A percentile compares a stretch with the other conserved stretches of the same genome.
These are phyloP conservation scores for Drosophila nikananu DNA, from an alignment of 1,140 invertebrate species.

Conservation along the genomic window DNA sequence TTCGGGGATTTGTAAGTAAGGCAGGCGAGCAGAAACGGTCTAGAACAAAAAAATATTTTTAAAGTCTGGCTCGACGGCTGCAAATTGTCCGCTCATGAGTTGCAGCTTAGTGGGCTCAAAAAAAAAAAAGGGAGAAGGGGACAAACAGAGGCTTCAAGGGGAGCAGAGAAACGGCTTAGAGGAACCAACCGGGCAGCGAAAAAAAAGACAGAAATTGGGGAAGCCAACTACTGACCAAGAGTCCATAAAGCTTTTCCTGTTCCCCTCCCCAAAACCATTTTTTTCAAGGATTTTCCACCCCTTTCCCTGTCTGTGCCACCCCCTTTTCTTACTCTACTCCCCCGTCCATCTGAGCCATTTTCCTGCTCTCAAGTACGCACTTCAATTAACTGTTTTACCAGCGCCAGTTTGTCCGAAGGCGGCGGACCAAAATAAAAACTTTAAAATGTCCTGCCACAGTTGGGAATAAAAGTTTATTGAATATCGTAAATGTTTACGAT, in stretches of 20 bases:
- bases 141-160: background rate
- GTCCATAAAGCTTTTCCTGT: constrained; percentile 43
- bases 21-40: constrained; percentile 24
- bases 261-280: background rate
- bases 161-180: constrained; percentile 18
- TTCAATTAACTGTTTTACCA: constrained; percentile 58
- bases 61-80: constrained; percentile 28
- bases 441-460: constrained; percentile 44
- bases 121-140: background rate
- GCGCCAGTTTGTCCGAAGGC: constrained; percentile 45
- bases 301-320: background rate
- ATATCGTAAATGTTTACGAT: constrained; percentile 76
- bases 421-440: constrained; percentile 24
- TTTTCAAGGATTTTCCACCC: background rate
- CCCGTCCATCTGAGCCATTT: constrained; percentile 3
- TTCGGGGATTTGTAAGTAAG: constrained; percentile 27
- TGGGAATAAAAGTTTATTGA: constrained; percentile 58
- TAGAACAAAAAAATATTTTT: constrained; percentile 35
- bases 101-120: constrained; percentile 32
- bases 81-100: constrained; percentile 53
- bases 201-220: constrained; percentile 1
- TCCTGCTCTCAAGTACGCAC: constrained; percentile 42
- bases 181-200: constrained; percentile 1
- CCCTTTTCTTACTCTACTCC: background rate
- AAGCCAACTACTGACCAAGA: constrained; percentile 42